These are phyloP conservation scores for Nebria salina DNA, from an alignment of 2,888 invertebrate species.

Conservation along the genomic window DNA sequence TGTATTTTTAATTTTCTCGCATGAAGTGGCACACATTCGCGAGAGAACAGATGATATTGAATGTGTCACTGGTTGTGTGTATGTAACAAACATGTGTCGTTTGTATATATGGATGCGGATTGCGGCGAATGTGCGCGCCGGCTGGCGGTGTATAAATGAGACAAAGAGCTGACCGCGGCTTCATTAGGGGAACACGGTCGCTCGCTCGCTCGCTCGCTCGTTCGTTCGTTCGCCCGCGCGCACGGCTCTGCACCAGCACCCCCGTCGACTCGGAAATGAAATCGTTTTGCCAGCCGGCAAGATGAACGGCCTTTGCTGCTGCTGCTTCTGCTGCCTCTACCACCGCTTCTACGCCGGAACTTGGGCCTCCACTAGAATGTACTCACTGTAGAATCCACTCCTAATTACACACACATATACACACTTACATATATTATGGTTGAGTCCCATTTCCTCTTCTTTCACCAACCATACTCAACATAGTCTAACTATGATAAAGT, in stretches of 20 bases:
- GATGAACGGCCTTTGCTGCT: conserved; percentile 34
- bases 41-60: conserved; percentile 6
- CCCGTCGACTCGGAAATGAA: conserved; percentile 43
- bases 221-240: not conserved
- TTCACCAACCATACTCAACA: not conserved
- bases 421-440: not conserved
- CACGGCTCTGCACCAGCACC: conserved; percentile 5
- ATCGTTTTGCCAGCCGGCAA: conserved; percentile 37
- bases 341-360: not conserved
- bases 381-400: conserved; percentile 18
- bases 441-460: not conserved
- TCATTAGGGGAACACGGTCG: conserved; percentile 29
- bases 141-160: conserved; percentile 41
- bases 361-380: not conserved
- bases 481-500: not conserved
- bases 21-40: conserved; percentile 16
- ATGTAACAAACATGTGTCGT: conserved; percentile 26
- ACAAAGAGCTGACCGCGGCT: conserved; percentile 45
- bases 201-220: not conserved
- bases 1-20: conserved; percentile 47
- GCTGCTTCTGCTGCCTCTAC: conserved; percentile 20
- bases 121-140: conserved; percentile 23
- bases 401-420: conserved; percentile 37
- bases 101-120: conserved; percentile 24
- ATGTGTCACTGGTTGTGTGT: conserved; percentile 12